Conservation (phyloP, 2,888 invertebrate genomes). For the Rotaria socialis region DNA sequence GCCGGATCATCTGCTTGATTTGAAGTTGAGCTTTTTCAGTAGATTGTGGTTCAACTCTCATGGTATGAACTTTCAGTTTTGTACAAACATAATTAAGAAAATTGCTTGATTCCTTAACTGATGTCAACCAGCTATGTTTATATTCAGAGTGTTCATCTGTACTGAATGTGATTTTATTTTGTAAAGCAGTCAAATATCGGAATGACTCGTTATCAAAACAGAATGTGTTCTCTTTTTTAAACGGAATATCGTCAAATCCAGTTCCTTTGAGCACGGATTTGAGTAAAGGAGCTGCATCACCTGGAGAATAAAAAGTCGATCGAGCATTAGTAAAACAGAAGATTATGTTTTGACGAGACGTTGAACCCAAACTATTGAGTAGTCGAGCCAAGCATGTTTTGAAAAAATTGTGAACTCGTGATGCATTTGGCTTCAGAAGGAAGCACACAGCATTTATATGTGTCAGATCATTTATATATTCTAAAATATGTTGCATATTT, state of each 20-base stretch:
- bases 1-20: background rate
- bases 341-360: background rate
- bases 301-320: background rate
- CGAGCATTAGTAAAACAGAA: background rate
- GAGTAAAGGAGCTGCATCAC: background rate
- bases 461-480: background rate
- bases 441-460: background rate
- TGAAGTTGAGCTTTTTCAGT: background rate
- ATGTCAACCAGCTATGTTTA: background rate
- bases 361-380: background rate
- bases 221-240: background rate
- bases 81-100: background rate
- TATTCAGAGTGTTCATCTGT: background rate
- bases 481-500: conserved; percentile 21
- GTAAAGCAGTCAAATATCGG: background rate
- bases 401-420: background rate
- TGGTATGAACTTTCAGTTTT: background rate
- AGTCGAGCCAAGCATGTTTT: background rate
- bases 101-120: background rate
- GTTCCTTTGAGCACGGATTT: background rate
- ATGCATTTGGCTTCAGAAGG: background rate
- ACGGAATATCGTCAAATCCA: background rate
- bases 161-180: background rate
- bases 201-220: background rate
- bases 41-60: background rate